Evolutionary conservation across 2,113 vertebrate species (phyloP), one percentile per base, ranked within the genome.

Genomic region (Galeopterus variegatus): DNA sequence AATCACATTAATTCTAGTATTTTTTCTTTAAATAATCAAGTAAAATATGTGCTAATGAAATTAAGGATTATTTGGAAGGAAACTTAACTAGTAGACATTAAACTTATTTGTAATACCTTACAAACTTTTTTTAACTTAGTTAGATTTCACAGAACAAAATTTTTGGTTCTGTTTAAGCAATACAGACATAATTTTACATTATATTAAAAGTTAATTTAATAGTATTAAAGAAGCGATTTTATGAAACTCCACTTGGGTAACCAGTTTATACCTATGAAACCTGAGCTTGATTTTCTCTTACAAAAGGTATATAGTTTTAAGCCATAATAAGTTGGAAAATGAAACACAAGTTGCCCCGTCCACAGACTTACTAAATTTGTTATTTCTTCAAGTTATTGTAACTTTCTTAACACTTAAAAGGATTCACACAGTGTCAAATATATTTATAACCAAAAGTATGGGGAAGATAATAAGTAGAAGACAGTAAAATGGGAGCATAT

Each of bases 381-480:
- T 65, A 79, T 90, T 79, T 96, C 21, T 93, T 93, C n/a, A 85
- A 23, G 79, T 70, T 85, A 89, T 56, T 36, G 12, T 70, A 79
- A 79, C 45, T 72, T 41, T 79, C 23, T 26, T 28, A 33, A 58
- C 64, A 77, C 26, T 77, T 84, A 18, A 85, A 93, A 77, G 5
- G 4, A 90, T 19, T 58, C 2, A 62, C 8, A 79, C 1, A 56
- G n/a, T 31, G 58, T 17, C n/a, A 3, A 73, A 75, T 92, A 58
- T 83, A 62, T 52, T 84, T 89, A 83, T 79, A 85, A 33, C 19
- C 52, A 60, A 89, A 64, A 6, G 54, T 36, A 64, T 1, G 77
- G 31, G 70, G 75, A 69, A 50, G 15, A 54, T 10, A 52, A 69
- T 73, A 76, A 69, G 6, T 70, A 19, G 41, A 65, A 70, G n/a